Evolutionary conservation across 2,888 invertebrate genomes (phyloP), one percentile per base, ranked within the genome.

Genomic region (Cistogaster globosa): DNA sequence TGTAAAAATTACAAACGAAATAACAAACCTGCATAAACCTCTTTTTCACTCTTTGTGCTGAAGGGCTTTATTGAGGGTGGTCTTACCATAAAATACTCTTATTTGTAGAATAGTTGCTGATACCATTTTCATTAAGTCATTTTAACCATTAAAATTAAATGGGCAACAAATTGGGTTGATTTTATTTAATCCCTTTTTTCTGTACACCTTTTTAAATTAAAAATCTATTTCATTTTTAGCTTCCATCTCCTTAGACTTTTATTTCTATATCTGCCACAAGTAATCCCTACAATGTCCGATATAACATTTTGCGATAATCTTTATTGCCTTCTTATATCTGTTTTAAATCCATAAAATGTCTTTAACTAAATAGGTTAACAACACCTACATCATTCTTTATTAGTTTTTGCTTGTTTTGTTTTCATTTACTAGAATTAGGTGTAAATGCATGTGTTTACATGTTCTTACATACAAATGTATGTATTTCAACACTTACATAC

Each of bases 281-380:
- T n/a, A 48, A 48, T 12, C 0, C 12, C 14, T 48, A 1, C n/a
- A 42, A 45, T 75, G 75, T 69, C 75, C 75, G 63, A 45, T 36
- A 18, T 1, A 26, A 36, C 16, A 57, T 74, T 62, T 16, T 32
- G 5, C 14, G 32, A 38, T 72, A 78, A 77, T 74, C 72, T 72
- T 83, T 68, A 77, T 78, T 83, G 67, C 48, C 67, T 62, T 60
- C 77, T 67, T 48, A 67, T 67, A 20, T 58, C 22, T 48, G 2
- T 55, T 71, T 62, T 32, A 78, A 58, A 83, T 78, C 67, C 62
- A 42, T 69, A 57, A 68, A 74, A 78, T 63, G 68, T 48, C 67
- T 69, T 48, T 20, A 78, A 69, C 78, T 65, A 78, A 78, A 79
- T 75, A 78, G 57, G 75, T 26, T 65, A 74, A 69, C 53, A 75